Base-by-base conservation (phyloP, 2,113 vertebrate species). In the Mesocricetus auratus region DNA sequence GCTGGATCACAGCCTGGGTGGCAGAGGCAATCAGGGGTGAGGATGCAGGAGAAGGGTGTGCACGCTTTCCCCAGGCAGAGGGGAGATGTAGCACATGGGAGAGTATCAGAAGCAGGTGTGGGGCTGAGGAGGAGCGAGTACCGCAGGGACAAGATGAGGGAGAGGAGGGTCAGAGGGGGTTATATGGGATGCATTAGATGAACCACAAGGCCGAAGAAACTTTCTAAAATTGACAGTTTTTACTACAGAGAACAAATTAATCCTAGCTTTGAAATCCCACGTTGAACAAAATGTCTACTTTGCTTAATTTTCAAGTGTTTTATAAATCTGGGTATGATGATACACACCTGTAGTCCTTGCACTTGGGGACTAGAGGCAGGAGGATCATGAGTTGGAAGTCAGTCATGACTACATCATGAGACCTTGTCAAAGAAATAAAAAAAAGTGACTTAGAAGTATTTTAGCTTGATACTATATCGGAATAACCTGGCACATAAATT, bases 301-400 rank as follows among this genome's bases (percentile, higher is more conserved):
- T n/a, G 42, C 4, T 95, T 94, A 45, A 60, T 92, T 86, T 78
- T 78, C 13, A 94, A 92, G 16, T 91, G 2, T 45, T 81, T 86
- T 93, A 58, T 39, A 82, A 74, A 26, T 60, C 60, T 19, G 60
- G 50, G 29, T 31, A 31, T 47, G 42, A n/a, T 86, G 39, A 15
- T 64, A 33, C 62, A 66, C 31, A 26, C 39, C 60, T 85, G 26
- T 66, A 42, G 11, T 5, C 16, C 29, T 45, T 66, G 60, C 16
- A 85, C 42, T 66, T 31, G 39, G 39, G 9, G 29, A 26, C 33
- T 21, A 9, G 83, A 45, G 60, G 42, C 26, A 47, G 26, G 17
- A 47, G 58, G 39, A 45, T 66, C 17, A 26, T 66, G 29, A 45
- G 39, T 45, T 85, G 60, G 15, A 31, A 7, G 83, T 47, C 29